Evolutionary conservation across 2,888 invertebrate species (phyloP).

Genomic region (Brenthis hecate): DNA sequence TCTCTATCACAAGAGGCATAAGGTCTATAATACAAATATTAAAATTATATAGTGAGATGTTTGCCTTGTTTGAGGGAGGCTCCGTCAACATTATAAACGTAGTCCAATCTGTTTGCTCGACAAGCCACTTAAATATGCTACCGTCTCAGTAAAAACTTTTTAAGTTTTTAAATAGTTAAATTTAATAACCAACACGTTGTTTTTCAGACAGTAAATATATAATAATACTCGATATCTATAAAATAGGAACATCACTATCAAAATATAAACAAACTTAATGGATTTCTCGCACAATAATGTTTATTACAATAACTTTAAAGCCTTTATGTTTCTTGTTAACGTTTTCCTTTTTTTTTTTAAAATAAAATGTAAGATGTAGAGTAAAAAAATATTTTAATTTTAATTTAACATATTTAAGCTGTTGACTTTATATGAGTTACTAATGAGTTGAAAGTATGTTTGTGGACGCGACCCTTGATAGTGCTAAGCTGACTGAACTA

Average conservation of each 20-base stretch:
- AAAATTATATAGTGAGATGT: slow-evolving; percentile 40
- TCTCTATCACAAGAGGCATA: slow-evolving; percentile 22
- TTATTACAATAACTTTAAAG: not conserved
- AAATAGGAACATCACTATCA: too few relatives aligned
- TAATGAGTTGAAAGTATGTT: slow-evolving; percentile 24
- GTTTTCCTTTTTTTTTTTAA: too few relatives aligned
- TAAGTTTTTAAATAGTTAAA: not conserved
- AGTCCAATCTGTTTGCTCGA: slow-evolving; percentile 41
- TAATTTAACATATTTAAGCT: slow-evolving; percentile 11
- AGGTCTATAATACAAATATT: slow-evolving; percentile 19
- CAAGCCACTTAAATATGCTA: slow-evolving; percentile 45
- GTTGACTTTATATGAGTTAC: slow-evolving; percentile 20
- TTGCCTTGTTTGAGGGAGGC: slow-evolving; percentile 45
- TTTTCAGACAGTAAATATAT: not conserved
- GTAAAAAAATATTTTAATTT: not conserved
- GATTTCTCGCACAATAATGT: not conserved
- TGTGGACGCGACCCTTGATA: slow-evolving; percentile 29
- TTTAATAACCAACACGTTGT: not conserved
- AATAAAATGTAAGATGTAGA: not conserved
- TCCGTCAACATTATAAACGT: slow-evolving; percentile 57
- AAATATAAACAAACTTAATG: not conserved
- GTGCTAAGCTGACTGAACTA: slow-evolving; percentile 68
- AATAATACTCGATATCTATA: not conserved
- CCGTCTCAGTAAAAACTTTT: slow-evolving; percentile 31
- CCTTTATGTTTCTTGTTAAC: too few relatives aligned